A percentile compares a stretch with the other conserved stretches of the same genome.
Evolutionary conservation across 2,888 invertebrate genomes (phyloP).

Genomic region (Synanthedon formicaeformis): DNA sequence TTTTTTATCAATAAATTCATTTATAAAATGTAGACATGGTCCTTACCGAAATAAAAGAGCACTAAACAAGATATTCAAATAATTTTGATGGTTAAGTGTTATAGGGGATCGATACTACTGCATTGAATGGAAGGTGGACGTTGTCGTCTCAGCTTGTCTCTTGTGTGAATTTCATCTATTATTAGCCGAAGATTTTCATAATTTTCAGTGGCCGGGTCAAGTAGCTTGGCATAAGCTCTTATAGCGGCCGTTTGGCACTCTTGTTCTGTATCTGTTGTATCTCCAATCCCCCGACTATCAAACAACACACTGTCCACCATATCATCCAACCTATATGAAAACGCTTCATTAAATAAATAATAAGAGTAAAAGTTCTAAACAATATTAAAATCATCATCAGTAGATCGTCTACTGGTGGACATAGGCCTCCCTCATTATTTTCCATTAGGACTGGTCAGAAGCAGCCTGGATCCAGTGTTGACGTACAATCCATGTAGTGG

Average conservation of each 20-base stretch:
- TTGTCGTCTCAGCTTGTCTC: conserved; percentile 22
- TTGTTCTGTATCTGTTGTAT: conserved; percentile 34
- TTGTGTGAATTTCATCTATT: conserved; percentile 37
- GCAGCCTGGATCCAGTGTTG: too few relatives aligned
- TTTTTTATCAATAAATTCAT: too few relatives aligned
- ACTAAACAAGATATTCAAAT: not conserved
- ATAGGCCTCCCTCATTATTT: too few relatives aligned
- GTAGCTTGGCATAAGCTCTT: conserved; percentile 37
- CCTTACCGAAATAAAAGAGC: not conserved
- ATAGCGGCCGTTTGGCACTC: conserved; percentile 38
- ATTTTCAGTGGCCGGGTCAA: conserved; percentile 48
- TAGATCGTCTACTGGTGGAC: too few relatives aligned
- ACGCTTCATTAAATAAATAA: too few relatives aligned
- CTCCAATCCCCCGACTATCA: conserved; percentile 39
- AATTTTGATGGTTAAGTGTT: not conserved
- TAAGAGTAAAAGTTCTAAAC: too few relatives aligned
- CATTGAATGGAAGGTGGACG: conserved; percentile 41
- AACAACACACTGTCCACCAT: conserved; percentile 46
- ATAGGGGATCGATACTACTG: conserved; percentile 16
- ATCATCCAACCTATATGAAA: conserved; percentile 37
- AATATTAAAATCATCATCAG: too few relatives aligned
- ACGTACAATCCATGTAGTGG: too few relatives aligned
- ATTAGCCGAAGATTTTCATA: conserved; percentile 50
- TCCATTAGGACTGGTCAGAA: too few relatives aligned
- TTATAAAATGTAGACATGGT: not conserved